Conservation (phyloP, 2,797 vertebrate species). For the Helicolenus hilgendorfi region DNA sequence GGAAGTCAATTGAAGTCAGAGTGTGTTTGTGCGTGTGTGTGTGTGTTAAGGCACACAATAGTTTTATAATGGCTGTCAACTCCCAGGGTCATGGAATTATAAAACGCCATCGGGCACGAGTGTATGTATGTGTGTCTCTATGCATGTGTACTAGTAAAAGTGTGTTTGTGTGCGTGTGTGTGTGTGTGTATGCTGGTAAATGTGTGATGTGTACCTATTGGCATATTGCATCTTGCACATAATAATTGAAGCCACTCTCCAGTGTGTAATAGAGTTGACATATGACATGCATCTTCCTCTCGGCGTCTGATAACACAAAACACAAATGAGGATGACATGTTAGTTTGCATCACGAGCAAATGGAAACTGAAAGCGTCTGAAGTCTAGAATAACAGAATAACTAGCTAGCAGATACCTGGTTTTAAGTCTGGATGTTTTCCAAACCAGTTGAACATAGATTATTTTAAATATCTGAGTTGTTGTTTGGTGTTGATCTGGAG, state of each 20-base stretch:
- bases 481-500: neutral
- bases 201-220: neutral
- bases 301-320: neutral
- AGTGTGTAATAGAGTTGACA: conserved; percentile 31
- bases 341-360: neutral
- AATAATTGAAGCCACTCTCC: conserved; percentile 38
- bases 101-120: neutral
- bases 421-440: neutral
- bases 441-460: neutral
- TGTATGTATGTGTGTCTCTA: neutral
- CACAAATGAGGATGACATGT: conserved; percentile 16
- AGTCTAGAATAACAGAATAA: neutral
- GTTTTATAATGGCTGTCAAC: conserved; percentile 39
- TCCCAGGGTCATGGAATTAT: conserved; percentile 46
- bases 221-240: neutral
- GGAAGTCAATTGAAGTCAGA: conserved; percentile 62
- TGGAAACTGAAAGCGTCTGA: neutral
- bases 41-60: conserved; percentile 1
- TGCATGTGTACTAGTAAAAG: neutral
- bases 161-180: neutral
- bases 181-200: neutral
- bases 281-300: conserved; percentile 1
- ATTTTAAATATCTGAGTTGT: neutral
- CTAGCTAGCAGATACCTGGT: neutral
- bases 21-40: conserved; percentile 1